These are phyloP conservation scores for Bufotes viridis DNA, from an alignment of 2,797 vertebrate species.

Conservation along the genomic window DNA sequence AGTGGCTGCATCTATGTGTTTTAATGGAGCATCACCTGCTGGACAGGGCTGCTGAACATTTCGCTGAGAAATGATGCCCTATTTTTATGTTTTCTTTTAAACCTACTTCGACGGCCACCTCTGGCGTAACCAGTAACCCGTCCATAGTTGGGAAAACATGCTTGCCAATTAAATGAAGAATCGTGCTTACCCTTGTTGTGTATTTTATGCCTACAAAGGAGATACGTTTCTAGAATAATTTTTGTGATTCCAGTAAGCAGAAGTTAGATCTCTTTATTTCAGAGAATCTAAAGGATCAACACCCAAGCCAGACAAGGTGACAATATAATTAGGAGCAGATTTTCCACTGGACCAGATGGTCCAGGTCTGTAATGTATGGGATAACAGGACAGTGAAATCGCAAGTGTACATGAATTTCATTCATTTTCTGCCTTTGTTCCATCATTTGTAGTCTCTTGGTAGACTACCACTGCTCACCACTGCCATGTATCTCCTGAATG, in stretches of 20 bases:
- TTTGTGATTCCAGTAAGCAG: background rate
- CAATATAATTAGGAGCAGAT: background rate
- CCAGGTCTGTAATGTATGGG: background rate
- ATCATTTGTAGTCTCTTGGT: background rate
- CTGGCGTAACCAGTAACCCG: no score
- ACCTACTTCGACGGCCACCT: background rate
- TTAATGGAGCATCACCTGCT: slow-evolving; percentile 14
- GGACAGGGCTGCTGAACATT: slow-evolving; percentile 31
- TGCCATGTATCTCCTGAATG: background rate
- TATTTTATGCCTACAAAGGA: background rate
- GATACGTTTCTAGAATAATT: background rate
- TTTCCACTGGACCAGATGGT: background rate
- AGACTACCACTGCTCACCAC: background rate
- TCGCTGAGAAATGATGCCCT: background rate
- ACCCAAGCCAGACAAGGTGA: background rate
- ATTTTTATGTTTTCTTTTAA: background rate
- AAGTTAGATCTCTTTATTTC: background rate
- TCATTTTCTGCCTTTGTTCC: background rate
- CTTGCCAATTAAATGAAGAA: background rate
- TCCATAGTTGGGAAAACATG: background rate
- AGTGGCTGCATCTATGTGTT: background rate
- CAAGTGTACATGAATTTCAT: background rate
- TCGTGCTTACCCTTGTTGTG: background rate
- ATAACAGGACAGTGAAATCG: no score
- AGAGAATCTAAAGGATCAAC: background rate